Base-by-base conservation (phyloP, 2,113 vertebrate genomes). In the Caranx melampygus region DNA sequence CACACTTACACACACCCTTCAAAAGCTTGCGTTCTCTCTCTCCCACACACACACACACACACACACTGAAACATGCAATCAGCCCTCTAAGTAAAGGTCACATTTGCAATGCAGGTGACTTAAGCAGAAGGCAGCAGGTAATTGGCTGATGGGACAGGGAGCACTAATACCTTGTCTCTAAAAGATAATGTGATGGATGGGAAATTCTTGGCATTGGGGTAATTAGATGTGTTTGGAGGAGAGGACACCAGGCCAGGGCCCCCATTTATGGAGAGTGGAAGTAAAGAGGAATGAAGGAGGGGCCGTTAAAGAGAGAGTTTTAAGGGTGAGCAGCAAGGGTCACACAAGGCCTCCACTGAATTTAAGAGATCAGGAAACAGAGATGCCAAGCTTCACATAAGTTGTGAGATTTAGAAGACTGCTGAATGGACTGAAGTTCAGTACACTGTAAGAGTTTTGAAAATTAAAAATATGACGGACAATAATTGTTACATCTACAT, bases 91-190 rank as follows among this genome's bases (percentile, higher is more conserved):
- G 93, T 90, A 99, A 99, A 99, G 98, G 98, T 99, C 97, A 98
- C 97, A 97, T 99, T 98, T 97, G 97, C 97, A 97, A 97, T 96
- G 94, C 93, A 94, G 94, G 94, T 94, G 96, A 96, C 95, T 96
- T 89, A 90, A 94, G 86, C 78, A 91, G 84, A 87, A 90, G 88
- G 95, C 94, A 89, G 92, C 91, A 96, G 95, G 96, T 98, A 98
- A 98, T 99, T 98, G 97, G 96, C 92, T 96, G 96, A 94, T 85
- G 89, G 93, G 96, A 95, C 84, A 80, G 90, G 93, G 94, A 93
- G 93, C 77, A 89, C 90, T 95, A 96, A 96, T 96, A 94, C 93
- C 93, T 94, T 93, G 74, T 83, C 92, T 91, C 92, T 91, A 90
- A 93, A 94, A 96, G 93, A 95, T 95, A 92, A 92, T 94, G 91